Conservation (phyloP, 1,140 invertebrate genomes). For the Oedothorax gibbosus region DNA sequence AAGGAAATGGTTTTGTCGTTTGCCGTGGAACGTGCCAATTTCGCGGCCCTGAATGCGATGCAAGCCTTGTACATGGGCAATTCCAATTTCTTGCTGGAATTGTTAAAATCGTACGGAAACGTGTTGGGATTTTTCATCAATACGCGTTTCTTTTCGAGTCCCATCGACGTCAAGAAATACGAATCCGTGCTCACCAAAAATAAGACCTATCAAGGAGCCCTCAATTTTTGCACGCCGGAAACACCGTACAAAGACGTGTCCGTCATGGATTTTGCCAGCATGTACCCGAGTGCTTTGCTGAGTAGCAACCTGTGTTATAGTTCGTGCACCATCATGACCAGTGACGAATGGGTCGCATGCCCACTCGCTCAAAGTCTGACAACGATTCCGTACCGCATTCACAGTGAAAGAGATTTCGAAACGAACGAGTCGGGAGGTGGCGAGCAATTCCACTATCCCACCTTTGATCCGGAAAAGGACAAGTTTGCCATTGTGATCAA, state of each 20-base stretch:
- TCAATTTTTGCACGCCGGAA: neutral
- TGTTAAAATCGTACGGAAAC: constrained; percentile 26
- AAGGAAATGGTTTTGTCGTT: constrained; percentile 11
- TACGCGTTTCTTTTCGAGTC: neutral
- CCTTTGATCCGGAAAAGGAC: neutral
- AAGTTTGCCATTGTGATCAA: neutral
- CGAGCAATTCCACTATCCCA: neutral
- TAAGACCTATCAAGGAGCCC: constrained; percentile 6
- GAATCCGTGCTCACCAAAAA: neutral
- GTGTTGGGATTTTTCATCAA: constrained; percentile 28
- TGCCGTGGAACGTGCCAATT: constrained; percentile 12
- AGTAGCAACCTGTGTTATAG: constrained; percentile 21
- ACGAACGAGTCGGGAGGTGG: neutral
- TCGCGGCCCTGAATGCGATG: neutral
- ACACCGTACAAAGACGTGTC: neutral
- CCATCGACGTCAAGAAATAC: neutral
- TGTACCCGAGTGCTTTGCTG: constrained; percentile 14
- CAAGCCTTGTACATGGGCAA: constrained; percentile 13
- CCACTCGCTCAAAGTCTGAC: neutral
- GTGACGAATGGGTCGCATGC: neutral
- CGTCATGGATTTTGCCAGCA: constrained; percentile 27
- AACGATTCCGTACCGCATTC: neutral
- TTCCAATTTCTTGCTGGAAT: constrained; percentile 11
- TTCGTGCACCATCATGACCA: neutral
- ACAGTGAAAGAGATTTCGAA: neutral